phyloP scores from a whole-genome alignment of 2,113 vertebrate genomes.

The Sylvia atricapilla region DNA sequence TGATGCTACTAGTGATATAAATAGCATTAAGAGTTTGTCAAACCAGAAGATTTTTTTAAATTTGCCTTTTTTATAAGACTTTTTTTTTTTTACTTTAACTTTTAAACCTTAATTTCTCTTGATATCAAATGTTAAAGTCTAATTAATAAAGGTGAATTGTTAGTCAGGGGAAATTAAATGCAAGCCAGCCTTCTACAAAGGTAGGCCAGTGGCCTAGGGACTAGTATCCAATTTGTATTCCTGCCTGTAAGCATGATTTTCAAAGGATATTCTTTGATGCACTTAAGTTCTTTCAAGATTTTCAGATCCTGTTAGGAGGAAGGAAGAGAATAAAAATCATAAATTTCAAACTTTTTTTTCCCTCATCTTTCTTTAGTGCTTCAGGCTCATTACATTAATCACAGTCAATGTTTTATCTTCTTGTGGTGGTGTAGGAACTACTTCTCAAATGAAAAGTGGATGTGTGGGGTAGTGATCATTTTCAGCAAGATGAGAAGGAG shows the following conservation, averaged over 20 bases:
- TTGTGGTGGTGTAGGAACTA: not conserved
- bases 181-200: constrained; percentile 50
- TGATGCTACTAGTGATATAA: not conserved
- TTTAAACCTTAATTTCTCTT: not conserved
- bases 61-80: not conserved
- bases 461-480: not conserved
- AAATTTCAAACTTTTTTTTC: not conserved
- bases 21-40: not conserved
- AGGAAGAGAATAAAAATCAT: constrained; percentile 9
- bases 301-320: constrained; percentile 27
- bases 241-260: constrained; percentile 36
- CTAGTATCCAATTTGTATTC: constrained; percentile 44
- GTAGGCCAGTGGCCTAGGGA: constrained; percentile 44
- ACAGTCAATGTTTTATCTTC: constrained; percentile 36
- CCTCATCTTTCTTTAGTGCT: not conserved
- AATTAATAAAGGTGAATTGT: constrained; percentile 51
- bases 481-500: constrained; percentile 3
- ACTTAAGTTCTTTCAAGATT: constrained; percentile 44
- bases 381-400: constrained; percentile 36
- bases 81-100: not conserved
- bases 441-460: constrained; percentile 1
- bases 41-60: not conserved
- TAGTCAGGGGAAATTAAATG: constrained; percentile 60
- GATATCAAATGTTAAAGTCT: constrained; percentile 42
- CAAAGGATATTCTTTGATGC: constrained; percentile 41